Conservation (phyloP, 1,140 invertebrate genomes). For the Drosophila sproati region DNA sequence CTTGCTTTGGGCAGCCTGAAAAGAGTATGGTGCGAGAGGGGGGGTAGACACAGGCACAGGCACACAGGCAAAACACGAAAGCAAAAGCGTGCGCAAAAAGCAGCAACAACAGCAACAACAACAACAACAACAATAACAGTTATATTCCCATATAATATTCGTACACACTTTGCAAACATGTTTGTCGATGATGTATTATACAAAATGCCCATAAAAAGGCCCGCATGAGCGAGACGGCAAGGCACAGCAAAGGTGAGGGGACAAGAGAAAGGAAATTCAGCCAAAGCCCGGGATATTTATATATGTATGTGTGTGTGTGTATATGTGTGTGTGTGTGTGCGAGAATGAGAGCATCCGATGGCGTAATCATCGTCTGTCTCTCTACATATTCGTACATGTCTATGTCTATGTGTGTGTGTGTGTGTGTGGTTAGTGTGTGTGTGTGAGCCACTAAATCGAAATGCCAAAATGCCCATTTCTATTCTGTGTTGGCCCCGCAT, state of each 20-base stretch:
- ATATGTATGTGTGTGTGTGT: slow-evolving; percentile 15
- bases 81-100: slow-evolving; percentile 75
- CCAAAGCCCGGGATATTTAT: slow-evolving; percentile 4
- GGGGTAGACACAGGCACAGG: slow-evolving; percentile 2
- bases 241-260: slow-evolving; percentile 6
- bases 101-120: slow-evolving; percentile 50
- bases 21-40: background rate
- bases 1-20: slow-evolving; percentile 41
- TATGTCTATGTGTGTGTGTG: slow-evolving; percentile 22
- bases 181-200: slow-evolving; percentile 84
- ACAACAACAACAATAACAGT: slow-evolving; percentile 57
- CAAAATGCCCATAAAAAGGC: slow-evolving; percentile 83
- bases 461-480: slow-evolving; percentile 84
- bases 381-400: slow-evolving; percentile 26
- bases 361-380: slow-evolving; percentile 83
- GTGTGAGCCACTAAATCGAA: slow-evolving; percentile 78
- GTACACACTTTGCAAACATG: slow-evolving; percentile 84
- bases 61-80: slow-evolving; percentile 46
- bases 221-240: slow-evolving; percentile 77
- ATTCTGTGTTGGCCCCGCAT: slow-evolving; percentile 80
- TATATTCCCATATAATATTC: slow-evolving; percentile 84
- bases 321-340: slow-evolving; percentile 40
- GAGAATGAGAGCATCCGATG: slow-evolving; percentile 75
- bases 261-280: slow-evolving; percentile 6
- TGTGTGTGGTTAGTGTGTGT: slow-evolving; percentile 40